phyloP scores from a whole-genome alignment of 2,888 invertebrate species.

The Aphidoletes aphidimyza region DNA sequence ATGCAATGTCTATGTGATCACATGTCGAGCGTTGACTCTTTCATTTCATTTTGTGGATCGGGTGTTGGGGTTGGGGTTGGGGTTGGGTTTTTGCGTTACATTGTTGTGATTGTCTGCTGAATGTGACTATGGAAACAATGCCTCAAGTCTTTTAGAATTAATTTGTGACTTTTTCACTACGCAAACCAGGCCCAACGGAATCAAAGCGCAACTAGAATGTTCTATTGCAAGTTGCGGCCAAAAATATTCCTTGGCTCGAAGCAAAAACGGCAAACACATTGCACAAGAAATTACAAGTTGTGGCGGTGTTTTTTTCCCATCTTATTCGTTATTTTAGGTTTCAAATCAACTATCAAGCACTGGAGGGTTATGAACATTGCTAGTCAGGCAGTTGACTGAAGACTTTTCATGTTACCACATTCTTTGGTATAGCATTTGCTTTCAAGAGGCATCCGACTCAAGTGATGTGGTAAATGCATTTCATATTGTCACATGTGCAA shows the following conservation, averaged over 20 bases:
- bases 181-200: background rate
- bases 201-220: background rate
- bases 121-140: slow-evolving; percentile 15
- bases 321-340: background rate
- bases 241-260: slow-evolving; percentile 9
- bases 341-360: too few relatives aligned
- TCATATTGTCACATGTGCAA: background rate
- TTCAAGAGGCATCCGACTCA: background rate
- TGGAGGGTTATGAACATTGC: too few relatives aligned
- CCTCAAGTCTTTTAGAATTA: slow-evolving; percentile 20
- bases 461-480: slow-evolving; percentile 19
- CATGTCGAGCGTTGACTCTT: background rate
- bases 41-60: background rate
- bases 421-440: slow-evolving; percentile 9
- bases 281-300: background rate
- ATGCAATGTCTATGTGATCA: background rate
- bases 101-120: slow-evolving; percentile 29
- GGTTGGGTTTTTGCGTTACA: background rate
- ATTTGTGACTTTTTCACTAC: slow-evolving; percentile 20
- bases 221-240: too few relatives aligned
- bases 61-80: background rate
- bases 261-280: background rate
- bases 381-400: too few relatives aligned
- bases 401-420: background rate
- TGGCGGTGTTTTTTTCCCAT: background rate